phyloP scores from a whole-genome alignment of 1,140 invertebrate species.

The Drosophila sp. region DNA sequence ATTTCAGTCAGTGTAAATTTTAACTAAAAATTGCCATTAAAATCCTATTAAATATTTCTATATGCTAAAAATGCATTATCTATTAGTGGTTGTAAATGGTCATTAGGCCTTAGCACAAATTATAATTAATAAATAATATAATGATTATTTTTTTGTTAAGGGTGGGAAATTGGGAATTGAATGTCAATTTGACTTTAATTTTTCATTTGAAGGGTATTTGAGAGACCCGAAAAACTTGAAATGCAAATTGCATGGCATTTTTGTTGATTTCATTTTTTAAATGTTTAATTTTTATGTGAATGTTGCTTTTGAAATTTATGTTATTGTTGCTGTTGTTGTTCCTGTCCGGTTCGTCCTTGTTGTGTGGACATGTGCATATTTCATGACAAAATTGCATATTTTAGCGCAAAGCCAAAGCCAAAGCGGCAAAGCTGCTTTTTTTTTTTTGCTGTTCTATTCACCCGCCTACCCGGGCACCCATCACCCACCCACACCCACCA shows the following conservation, averaged over 20 bases:
- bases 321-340: constrained; percentile 37
- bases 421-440: constrained; percentile 7
- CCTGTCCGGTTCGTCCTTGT: constrained; percentile 52
- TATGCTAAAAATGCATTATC: neutral
- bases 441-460: neutral
- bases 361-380: constrained; percentile 71
- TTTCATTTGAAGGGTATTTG: neutral
- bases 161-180: neutral
- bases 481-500: too few relatives aligned
- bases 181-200: neutral
- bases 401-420: constrained; percentile 61
- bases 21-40: neutral
- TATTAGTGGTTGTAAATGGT: neutral
- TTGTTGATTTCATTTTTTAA: constrained; percentile 35
- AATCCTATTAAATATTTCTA: neutral
- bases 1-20: neutral
- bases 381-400: constrained; percentile 76
- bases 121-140: constrained; percentile 3
- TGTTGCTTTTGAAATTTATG: constrained; percentile 58
- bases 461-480: too few relatives aligned
- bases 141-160: neutral
- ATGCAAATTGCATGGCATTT: neutral
- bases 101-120: neutral
- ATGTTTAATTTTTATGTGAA: constrained; percentile 71
- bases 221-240: neutral